Evolutionary conservation across 2,888 invertebrate genomes (phyloP), one percentile per base, ranked within the genome.

Genomic region (Harpalus rubripes): DNA sequence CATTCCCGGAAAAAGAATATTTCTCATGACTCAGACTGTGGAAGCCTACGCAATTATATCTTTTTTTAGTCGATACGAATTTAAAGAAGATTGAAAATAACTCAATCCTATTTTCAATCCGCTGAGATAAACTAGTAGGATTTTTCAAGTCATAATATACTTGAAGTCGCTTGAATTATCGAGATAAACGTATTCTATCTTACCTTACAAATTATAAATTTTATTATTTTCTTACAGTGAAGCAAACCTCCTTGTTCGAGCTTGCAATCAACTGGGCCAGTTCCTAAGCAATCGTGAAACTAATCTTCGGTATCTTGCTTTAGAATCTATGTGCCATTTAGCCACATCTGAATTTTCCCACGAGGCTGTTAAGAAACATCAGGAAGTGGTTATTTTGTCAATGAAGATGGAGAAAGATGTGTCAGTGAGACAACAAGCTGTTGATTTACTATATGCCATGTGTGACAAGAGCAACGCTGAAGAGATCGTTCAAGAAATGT

Each of bases 341-440:
- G 99, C 99, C 74, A 99, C 98, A 16, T 99, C 99, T 0, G 99
- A 99, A 92, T 99, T 99, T 92, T 99, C 99, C 41, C 99, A 99
- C 91, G 99, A 99, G 91, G 99, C 99, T 87, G 99, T 99, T 12
- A 99, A 99, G 91, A 99, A 99, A 90, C 99, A 99, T 90, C 99
- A 99, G 91, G 99, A 99, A 92, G 99, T 99, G 72, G 99, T 99
- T 72, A 99, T 99, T 88, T 94, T 98, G 81, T 99, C 99, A 4
- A 97, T 99, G 95, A 99, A 99, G 94, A 99, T 98, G 95, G 99
- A 99, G 91, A 96, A 99, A 89, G 99, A 99, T 92, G 98, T 99
- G 0, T 98, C 98, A 63, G 99, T 99, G 0, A 94, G 99, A 87
- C 99, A 99, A 90, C 96, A 99, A 91, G 99, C 99, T 81, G 99